A percentile compares a stretch with the other conserved stretches of the same genome.
Conservation (phyloP, 1,140 invertebrate genomes). For the Heterodera schachtii region DNA sequence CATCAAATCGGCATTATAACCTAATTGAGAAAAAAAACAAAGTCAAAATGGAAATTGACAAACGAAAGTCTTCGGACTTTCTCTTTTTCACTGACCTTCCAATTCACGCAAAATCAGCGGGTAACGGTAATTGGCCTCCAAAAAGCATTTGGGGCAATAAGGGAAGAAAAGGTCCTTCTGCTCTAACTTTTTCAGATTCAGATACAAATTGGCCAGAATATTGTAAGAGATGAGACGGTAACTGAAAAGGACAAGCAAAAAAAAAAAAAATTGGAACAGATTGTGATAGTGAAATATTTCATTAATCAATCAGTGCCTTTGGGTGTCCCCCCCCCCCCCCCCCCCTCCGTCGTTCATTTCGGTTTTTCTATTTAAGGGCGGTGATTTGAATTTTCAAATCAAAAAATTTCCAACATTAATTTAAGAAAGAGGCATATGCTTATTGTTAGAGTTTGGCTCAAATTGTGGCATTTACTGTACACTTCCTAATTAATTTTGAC, state of each 20-base stretch:
- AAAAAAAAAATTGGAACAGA: too few relatives aligned
- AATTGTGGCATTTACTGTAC: too few relatives aligned
- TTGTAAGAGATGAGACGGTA: slow-evolving; percentile 23
- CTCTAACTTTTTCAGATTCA: slow-evolving; percentile 11
- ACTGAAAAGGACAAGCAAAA: neutral
- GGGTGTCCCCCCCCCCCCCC: too few relatives aligned
- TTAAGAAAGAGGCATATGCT: too few relatives aligned
- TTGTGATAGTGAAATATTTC: too few relatives aligned
- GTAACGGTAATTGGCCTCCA: slow-evolving; percentile 28
- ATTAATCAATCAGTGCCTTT: neutral
- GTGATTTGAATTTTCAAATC: too few relatives aligned
- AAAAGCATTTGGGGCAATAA: slow-evolving; percentile 34
- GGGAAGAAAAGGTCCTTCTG: slow-evolving; percentile 37
- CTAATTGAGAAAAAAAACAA: slow-evolving; percentile 11
- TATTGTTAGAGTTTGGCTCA: too few relatives aligned
- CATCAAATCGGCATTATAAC: slow-evolving; percentile 38
- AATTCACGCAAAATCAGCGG: slow-evolving; percentile 33
- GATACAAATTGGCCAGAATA: slow-evolving; percentile 35
- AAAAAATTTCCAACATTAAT: too few relatives aligned
- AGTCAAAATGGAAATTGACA: neutral
- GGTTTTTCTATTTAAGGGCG: too few relatives aligned
- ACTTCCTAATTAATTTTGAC: too few relatives aligned
- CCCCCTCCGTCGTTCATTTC: too few relatives aligned
- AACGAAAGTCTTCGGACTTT: neutral
- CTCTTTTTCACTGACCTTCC: neutral